Evolutionary conservation across 1,140 invertebrate genomes (phyloP), one percentile per base, ranked within the genome.

Genomic region (Pogonomyrmex californicus): DNA sequence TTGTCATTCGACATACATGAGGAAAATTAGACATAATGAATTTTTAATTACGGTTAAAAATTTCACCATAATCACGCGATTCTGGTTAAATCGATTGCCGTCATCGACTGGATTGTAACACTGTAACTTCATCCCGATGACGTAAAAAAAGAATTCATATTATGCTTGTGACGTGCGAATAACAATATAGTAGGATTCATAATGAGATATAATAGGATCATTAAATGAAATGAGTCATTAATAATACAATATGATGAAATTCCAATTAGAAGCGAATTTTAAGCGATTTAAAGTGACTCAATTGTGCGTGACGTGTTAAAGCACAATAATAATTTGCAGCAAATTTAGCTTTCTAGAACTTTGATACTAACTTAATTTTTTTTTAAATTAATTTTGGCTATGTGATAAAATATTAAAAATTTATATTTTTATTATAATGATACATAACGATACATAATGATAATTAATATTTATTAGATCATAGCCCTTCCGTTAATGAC

Each of bases 41-140:
- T 68, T 47, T 1, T 23, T 23, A 23, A 23, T 23, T 47, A 68
- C n/a, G 30, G 10, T 68, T 68, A 47, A 12, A 47, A 44, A 4
- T 68, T 23, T 47, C 38, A 10, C 38, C 38, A 23, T 12, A 14
- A 30, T 23, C 23, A 23, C 23, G 65, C 38, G 23, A 47, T 68
- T 47, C 65, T 68, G 38, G 10, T 44, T 68, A 23, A 68, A 30
- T 30, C 23, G 65, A 30, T 68, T 41, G 23, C 41, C 41, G 41
- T 23, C n/a, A 41, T 47, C 9, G 30, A 12, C 41, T 30, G 23
- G n/a, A 47, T 30, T 30, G 41, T 47, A 68, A 47, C 17, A 30
- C 41, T 68, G 12, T 68, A 68, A 68, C 47, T 68, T 68, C 30
- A 68, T 12, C n/a, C 65, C 41, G 10, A 47, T 47, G 65, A 47